Conservation (phyloP, 2,797 vertebrate genomes). For the Gobio occitaniae region DNA sequence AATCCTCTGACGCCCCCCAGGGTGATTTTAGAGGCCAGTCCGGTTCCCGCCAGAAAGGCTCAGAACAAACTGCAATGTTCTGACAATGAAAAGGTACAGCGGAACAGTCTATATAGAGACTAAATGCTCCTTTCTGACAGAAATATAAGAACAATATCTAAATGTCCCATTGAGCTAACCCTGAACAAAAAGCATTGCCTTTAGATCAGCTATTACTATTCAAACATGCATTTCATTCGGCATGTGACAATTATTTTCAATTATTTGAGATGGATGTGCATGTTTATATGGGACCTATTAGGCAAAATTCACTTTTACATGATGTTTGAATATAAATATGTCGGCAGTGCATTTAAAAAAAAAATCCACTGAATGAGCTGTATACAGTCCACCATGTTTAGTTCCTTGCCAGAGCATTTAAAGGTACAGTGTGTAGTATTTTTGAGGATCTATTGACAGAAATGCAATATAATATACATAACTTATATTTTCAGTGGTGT, state of each 20-base stretch:
- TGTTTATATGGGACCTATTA: neutral
- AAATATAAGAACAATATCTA: neutral
- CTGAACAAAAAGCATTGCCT: neutral
- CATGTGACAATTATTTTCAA: neutral
- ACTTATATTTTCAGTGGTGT: no score
- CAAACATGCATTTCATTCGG: neutral
- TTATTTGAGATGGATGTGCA: neutral
- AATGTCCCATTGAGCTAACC: neutral
- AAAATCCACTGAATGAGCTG: no score
- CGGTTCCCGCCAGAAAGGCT: neutral
- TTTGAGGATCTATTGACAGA: no score
- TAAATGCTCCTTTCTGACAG: neutral
- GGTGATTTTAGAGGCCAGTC: slow-evolving; percentile 1
- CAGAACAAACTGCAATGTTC: slow-evolving; percentile 12
- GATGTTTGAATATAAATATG: no score
- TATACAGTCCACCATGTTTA: no score
- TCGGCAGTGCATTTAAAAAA: no score
- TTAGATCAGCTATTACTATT: neutral
- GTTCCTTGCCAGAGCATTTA: no score
- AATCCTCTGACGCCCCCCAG: slow-evolving; percentile 10
- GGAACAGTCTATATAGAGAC: neutral
- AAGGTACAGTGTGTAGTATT: no score
- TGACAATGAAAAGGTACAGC: neutral
- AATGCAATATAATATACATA: no score
- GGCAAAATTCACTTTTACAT: no score